A percentile compares a stretch with the other conserved stretches of the same genome.
phyloP scores from a whole-genome alignment of 2,113 vertebrate genomes.

The Parotia lawesii region DNA sequence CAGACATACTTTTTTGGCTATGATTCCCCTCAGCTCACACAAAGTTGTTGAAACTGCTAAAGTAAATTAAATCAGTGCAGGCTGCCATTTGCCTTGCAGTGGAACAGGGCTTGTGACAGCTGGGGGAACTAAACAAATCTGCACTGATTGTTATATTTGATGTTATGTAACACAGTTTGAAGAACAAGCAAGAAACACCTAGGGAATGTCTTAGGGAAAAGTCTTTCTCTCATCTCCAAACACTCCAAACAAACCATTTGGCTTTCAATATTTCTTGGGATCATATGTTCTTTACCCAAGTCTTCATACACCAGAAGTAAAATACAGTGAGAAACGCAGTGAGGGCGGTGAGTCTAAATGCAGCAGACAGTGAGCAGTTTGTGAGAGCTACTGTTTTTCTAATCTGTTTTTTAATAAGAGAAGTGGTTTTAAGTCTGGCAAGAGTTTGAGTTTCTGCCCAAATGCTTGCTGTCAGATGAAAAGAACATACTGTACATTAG shows the following conservation, averaged over 20 bases:
- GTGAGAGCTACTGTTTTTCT: constrained; percentile 73
- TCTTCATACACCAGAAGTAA: constrained; percentile 57
- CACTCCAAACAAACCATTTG: neutral
- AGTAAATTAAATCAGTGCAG: neutral
- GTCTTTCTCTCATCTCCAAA: neutral
- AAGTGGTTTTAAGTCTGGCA: constrained; percentile 63
- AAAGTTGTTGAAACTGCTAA: neutral
- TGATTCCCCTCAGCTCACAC: neutral
- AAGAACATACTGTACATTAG: constrained; percentile 54
- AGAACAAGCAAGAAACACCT: neutral
- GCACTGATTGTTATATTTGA: neutral
- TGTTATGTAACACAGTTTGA: neutral
- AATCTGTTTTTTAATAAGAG: constrained; percentile 71
- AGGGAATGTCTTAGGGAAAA: neutral
- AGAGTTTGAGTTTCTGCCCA: constrained; percentile 57
- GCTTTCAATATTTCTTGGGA: constrained; percentile 26
- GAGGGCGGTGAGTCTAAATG: constrained; percentile 13
- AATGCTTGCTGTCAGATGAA: constrained; percentile 43
- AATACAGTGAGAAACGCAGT: constrained; percentile 48
- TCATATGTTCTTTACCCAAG: constrained; percentile 33
- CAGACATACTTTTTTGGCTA: neutral
- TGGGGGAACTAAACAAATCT: neutral
- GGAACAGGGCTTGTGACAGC: neutral
- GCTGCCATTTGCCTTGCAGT: neutral
- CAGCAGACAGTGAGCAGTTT: constrained; percentile 4